Percentiles rank a stretch among this genome's conserved stretches.
phyloP scores from a whole-genome alignment of 2,888 invertebrate species.

The Pristionchus japonicus region DNA sequence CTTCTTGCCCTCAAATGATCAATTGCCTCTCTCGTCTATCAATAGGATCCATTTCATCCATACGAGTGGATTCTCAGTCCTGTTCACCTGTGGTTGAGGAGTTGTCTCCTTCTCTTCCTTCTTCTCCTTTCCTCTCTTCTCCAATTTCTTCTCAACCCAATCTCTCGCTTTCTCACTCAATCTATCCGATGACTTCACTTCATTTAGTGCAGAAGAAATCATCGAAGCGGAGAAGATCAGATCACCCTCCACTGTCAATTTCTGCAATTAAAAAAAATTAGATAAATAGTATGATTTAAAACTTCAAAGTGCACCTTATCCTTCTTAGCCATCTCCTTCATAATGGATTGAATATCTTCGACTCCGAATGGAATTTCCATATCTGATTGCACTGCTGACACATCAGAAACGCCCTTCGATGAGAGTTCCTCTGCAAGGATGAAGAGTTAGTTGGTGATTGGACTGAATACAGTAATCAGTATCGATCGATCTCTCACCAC shows the following conservation, averaged over 20 bases:
- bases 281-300: not conserved
- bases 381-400: not conserved
- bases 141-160: conserved; percentile 47
- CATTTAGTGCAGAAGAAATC: conserved; percentile 36
- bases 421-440: conserved; percentile 4
- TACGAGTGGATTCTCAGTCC: no score
- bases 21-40: no score
- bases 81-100: not conserved
- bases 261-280: conserved; percentile 27
- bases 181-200: conserved; percentile 13
- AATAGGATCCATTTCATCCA: no score
- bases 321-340: conserved; percentile 42
- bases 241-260: conserved; percentile 44
- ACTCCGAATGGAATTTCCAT: conserved; percentile 38
- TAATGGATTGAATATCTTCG: conserved; percentile 38
- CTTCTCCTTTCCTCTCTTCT: conserved; percentile 42
- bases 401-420: conserved; percentile 32
- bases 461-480: not conserved
- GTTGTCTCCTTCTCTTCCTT: conserved; percentile 38
- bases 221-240: conserved; percentile 31
- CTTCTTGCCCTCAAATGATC: conserved; percentile 28
- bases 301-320: conserved; percentile 18
- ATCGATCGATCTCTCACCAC: not conserved
- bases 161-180: conserved; percentile 36
- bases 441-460: not conserved